A percentile compares a stretch with the other conserved stretches of the same genome.
phyloP scores from a whole-genome alignment of 2,888 invertebrate species.

The Flabesymbios commensalis region DNA sequence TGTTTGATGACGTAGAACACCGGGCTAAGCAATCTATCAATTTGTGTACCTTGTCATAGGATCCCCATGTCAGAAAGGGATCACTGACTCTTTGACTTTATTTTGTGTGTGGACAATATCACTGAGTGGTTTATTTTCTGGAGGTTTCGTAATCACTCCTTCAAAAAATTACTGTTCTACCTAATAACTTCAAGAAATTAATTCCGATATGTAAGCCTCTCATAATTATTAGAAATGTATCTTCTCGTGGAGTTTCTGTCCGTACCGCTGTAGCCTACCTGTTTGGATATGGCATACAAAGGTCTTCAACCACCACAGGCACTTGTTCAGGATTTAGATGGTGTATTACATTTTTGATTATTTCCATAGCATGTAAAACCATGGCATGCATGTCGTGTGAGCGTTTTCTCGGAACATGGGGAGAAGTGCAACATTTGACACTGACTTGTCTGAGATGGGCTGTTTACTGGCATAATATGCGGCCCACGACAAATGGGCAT shows the following conservation, averaged over 20 bases:
- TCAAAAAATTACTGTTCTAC: background rate
- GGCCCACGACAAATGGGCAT: conserved; percentile 8
- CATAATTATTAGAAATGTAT: background rate
- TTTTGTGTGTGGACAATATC: background rate
- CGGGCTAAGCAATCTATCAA: conserved; percentile 2
- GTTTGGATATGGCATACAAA: too few relatives aligned
- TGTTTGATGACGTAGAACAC: background rate
- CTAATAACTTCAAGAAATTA: background rate
- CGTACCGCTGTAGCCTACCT: background rate
- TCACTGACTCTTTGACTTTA: background rate
- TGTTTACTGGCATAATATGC: conserved; percentile 14
- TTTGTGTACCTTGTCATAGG: conserved; percentile 3
- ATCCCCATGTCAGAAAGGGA: background rate
- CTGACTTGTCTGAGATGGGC: too few relatives aligned
- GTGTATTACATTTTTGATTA: conserved; percentile 8
- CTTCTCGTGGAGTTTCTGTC: background rate
- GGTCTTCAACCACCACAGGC: conserved; percentile 41
- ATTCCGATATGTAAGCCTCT: background rate
- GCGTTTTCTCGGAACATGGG: conserved; percentile 12
- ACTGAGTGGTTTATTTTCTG: background rate
- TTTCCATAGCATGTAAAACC: conserved; percentile 21
- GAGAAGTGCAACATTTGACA: conserved; percentile 13
- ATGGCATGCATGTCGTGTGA: conserved; percentile 12
- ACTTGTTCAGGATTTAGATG: conserved; percentile 40
- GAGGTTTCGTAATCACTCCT: background rate